phyloP scores from a whole-genome alignment of 2,113 vertebrate species.

The Herpetotheres cachinnans region DNA sequence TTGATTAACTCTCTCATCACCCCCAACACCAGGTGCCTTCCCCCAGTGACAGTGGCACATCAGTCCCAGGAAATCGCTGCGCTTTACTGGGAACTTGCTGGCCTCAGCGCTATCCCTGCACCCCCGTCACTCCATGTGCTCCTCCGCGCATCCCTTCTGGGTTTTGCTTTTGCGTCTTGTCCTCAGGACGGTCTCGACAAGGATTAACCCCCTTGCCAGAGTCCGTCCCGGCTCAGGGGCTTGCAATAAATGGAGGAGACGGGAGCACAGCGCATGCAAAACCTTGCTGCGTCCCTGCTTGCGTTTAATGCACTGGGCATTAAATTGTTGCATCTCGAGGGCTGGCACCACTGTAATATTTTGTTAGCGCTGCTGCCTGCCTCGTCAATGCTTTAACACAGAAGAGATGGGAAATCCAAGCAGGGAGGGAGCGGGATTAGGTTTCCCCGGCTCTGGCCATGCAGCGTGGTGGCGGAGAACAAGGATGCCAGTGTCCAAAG shows the following conservation, averaged over 20 bases:
- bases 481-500: neutral
- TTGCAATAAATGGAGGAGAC: neutral
- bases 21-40: fast-evolving
- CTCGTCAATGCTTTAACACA: neutral
- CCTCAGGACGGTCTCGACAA: neutral
- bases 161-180: neutral
- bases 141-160: neutral
- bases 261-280: fast-evolving
- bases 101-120: neutral
- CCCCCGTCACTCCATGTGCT: fast-evolving
- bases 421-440: neutral
- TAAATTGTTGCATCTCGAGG: fast-evolving
- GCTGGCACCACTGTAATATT: neutral
- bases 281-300: neutral
- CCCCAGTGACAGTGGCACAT: fast-evolving
- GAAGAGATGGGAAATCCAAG: neutral
- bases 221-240: fast-evolving
- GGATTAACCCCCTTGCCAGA: neutral
- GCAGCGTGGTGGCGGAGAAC: neutral
- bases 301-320: neutral
- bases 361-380: neutral
- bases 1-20: neutral
- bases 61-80: neutral
- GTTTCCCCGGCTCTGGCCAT: neutral
- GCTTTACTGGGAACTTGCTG: neutral